These are phyloP conservation scores for Calephelis virginiensis DNA, from an alignment of 1,140 invertebrate genomes.

Conservation along the genomic window DNA sequence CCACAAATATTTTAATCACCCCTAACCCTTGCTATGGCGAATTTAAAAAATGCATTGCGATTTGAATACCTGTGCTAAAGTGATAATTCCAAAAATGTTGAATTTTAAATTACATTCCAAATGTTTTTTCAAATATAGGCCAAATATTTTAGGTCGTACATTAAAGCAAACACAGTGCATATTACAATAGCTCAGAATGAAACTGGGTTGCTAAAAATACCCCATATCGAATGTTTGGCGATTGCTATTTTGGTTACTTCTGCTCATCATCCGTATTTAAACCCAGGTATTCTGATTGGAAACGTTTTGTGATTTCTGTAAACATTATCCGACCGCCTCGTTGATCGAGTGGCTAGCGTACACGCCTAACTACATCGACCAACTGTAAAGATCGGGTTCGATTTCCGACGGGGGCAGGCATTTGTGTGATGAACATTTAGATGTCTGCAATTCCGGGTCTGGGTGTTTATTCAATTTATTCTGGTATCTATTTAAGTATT, in stretches of 20 bases:
- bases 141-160: constrained; percentile 50
- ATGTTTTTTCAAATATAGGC: neutral
- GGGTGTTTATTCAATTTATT: too few species aligned
- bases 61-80: constrained; percentile 5
- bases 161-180: constrained; percentile 58
- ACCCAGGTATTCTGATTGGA: neutral
- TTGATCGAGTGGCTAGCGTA: too few species aligned
- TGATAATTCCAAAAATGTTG: neutral
- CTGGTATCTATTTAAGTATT: too few species aligned
- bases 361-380: too few species aligned
- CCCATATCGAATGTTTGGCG: constrained; percentile 74
- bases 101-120: neutral
- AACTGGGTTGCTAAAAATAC: constrained; percentile 76
- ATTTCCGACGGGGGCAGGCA: too few species aligned
- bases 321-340: neutral
- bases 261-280: constrained; percentile 26
- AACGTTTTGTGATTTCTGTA: constrained; percentile 8
- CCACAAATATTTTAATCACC: constrained; percentile 34
- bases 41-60: constrained; percentile 43
- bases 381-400: too few species aligned
- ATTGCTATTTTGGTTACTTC: constrained; percentile 71
- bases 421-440: too few species aligned
- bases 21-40: constrained; percentile 36
- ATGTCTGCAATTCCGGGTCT: too few species aligned
- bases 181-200: constrained; percentile 64